Base-by-base conservation (phyloP, 2,888 invertebrate species). In the Amiota mariae region DNA sequence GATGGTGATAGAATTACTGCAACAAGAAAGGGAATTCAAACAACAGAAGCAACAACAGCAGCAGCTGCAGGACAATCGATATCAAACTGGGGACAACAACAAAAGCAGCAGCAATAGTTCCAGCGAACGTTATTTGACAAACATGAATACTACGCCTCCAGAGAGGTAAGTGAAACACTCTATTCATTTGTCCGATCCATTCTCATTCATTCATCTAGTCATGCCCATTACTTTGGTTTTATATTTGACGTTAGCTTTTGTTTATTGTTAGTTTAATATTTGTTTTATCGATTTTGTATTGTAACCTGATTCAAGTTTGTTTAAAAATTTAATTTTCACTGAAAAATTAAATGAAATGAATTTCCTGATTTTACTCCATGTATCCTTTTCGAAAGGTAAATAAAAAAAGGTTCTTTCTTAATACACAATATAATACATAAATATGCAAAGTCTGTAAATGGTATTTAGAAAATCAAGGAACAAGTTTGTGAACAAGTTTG, bases 1-100 rank as follows among this genome's bases (percentile, higher is more conserved):
- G 2, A 80, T 88, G 79, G 75, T 88, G 18, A 74, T 70, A 11
- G 78, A 80, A 74, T 79, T 87, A 51, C 66, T 88, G 74, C 81
- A 79, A 20, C 78, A 82, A 63, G 78, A 82, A 64, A 36, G 46
- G 48, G 63, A 70, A 20, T 15, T 70, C 24, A 71, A 73, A 51
- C 74, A 72, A 36, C 71, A 54, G 13, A 20, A 68, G 4, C 68
- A 68, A 54, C 68, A 68, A 13, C 54, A 54, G 18, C 68, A 70
- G 46, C 51, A 67, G 48, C 47, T 11, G n/a, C 9, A 24, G 18
- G 48, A n/a, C 15, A 8, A 36, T 12, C 54, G 20, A 61, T 49
- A 18, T 64, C 20, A 18, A 9, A 2, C 36, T 56, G 18, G 36
- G 57, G 57, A 18, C n/a, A 18, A 18, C n/a, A 18, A 63, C 36